These are phyloP conservation scores for Camponotus fellah DNA, from an alignment of 2,888 invertebrate species.

Conservation along the genomic window DNA sequence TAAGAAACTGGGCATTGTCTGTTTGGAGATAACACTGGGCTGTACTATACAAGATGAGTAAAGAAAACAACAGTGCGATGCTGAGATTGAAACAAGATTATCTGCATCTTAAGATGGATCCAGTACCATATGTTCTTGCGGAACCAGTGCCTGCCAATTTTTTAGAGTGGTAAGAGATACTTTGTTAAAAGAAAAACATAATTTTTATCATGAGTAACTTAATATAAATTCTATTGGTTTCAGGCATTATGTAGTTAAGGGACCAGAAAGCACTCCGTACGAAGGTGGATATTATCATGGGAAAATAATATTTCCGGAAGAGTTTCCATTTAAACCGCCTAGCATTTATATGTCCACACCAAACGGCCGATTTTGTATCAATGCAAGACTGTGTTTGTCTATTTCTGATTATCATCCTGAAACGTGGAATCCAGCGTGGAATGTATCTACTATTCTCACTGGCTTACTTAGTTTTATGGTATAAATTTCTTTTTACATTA, in stretches of 20 bases:
- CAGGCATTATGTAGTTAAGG: conserved; percentile 98
- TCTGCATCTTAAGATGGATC: conserved; percentile 97
- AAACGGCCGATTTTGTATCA: conserved; percentile 96
- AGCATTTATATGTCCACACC: conserved; percentile 99
- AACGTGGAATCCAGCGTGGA: conserved; percentile 99
- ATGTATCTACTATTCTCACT: conserved; percentile 98
- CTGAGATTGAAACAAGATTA: conserved; percentile 98
- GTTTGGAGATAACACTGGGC: conserved; percentile 1
- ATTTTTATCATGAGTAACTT: not conserved
- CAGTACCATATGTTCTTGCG: conserved; percentile 98
- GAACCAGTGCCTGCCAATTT: conserved; percentile 98
- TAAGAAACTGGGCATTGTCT: not conserved
- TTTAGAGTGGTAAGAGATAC: conserved; percentile 93
- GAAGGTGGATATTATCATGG: conserved; percentile 97
- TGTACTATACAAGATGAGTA: conserved; percentile 84
- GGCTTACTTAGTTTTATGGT: conserved; percentile 99
- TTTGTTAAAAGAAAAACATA: not conserved
- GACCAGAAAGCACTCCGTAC: conserved; percentile 98
- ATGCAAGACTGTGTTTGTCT: conserved; percentile 97
- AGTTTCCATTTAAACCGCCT: conserved; percentile 99
- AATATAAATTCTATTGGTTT: conserved; percentile 70
- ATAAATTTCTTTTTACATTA: conserved; percentile 51
- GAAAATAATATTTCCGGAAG: conserved; percentile 97
- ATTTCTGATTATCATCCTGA: conserved; percentile 98
- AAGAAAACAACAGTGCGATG: conserved; percentile 90